Evolutionary conservation across 2,797 vertebrate species (phyloP).

Genomic region (Hyperoplus immaculatus): DNA sequence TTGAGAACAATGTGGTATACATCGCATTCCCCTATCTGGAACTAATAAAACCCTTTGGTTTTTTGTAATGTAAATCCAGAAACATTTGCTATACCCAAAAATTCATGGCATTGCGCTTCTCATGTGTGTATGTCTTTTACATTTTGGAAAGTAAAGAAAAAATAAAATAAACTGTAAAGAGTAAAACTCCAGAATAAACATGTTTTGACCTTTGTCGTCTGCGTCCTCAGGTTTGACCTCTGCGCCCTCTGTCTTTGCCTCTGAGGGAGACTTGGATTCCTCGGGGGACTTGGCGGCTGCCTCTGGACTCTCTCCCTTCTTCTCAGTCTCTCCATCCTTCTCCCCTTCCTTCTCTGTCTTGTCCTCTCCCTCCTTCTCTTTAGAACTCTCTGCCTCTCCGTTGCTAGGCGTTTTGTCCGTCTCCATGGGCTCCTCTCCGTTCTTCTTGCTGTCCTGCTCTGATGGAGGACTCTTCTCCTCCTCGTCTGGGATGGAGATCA

Average conservation of each 20-base stretch:
- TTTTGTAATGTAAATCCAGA: too few relatives aligned
- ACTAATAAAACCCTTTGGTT: too few relatives aligned
- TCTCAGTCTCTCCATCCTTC: slow-evolving; percentile 59
- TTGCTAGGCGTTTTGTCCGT: slow-evolving; percentile 72
- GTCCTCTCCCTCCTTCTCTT: slow-evolving; percentile 62
- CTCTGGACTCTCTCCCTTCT: slow-evolving; percentile 66
- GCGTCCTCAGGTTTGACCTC: slow-evolving; percentile 78
- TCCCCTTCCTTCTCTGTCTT: slow-evolving; percentile 35
- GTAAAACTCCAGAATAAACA: background rate
- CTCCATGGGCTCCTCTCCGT: slow-evolving; percentile 76
- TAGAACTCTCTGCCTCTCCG: slow-evolving; percentile 52
- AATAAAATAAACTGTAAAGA: background rate
- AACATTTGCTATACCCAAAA: too few relatives aligned
- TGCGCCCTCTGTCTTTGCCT: slow-evolving; percentile 70
- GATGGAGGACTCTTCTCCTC: slow-evolving; percentile 72
- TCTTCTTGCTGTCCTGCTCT: slow-evolving; percentile 69
- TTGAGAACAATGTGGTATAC: too few relatives aligned
- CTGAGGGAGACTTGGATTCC: slow-evolving; percentile 65
- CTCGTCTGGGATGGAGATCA: slow-evolving; percentile 85
- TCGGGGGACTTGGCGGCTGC: slow-evolving; percentile 35
- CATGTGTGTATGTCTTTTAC: too few relatives aligned
- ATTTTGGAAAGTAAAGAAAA: too few relatives aligned
- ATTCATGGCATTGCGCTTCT: too few relatives aligned
- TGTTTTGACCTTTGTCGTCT: slow-evolving; percentile 78
- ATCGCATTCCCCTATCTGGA: too few relatives aligned